phyloP scores from a whole-genome alignment of 2,888 invertebrate species.

The Galerucella nymphaeae region DNA sequence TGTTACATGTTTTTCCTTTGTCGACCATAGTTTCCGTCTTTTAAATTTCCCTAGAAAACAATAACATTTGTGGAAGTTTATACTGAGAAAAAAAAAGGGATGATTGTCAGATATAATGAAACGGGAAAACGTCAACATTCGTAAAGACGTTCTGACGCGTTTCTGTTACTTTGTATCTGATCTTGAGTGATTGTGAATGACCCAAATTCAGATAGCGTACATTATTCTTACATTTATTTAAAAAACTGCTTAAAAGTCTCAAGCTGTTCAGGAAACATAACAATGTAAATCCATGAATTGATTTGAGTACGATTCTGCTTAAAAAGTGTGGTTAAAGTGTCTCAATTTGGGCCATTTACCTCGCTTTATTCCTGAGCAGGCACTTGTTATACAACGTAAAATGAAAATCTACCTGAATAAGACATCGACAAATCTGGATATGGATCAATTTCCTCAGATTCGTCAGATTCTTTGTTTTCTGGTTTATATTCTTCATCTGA shows the following conservation, averaged over 20 bases:
- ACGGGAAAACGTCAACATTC: neutral
- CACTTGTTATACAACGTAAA: no score
- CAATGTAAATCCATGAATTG: neutral
- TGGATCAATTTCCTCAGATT: no score
- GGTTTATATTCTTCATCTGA: no score
- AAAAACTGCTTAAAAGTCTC: no score
- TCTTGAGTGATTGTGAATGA: no score
- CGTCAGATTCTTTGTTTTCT: no score
- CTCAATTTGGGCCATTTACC: neutral
- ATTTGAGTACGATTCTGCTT: neutral
- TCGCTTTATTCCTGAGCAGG: no score
- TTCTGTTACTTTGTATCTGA: neutral
- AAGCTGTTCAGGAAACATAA: neutral
- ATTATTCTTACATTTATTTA: no score
- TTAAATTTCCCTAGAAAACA: neutral
- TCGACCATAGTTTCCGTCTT: neutral
- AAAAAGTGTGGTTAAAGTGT: neutral
- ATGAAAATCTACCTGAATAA: no score
- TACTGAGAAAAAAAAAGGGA: neutral
- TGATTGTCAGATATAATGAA: neutral
- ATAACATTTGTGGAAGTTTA: neutral
- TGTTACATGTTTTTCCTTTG: conserved; percentile 15
- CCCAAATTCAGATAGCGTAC: no score
- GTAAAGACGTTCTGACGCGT: neutral
- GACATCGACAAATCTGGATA: no score